Evolutionary conservation across 2,797 vertebrate species (phyloP).

Genomic region (Acanthornis magna): DNA sequence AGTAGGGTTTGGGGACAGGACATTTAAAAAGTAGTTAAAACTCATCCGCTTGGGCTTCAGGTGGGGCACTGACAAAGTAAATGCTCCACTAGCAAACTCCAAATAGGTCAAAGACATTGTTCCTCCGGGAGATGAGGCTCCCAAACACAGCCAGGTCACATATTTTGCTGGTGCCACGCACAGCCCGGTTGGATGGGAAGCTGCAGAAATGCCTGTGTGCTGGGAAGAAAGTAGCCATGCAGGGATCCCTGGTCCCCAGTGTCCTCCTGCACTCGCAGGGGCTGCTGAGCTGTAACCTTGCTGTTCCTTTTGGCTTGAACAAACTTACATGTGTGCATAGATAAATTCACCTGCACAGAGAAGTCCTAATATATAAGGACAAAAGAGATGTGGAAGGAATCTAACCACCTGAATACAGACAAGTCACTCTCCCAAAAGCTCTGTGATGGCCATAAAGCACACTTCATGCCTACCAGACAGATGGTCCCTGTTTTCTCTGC

Average conservation of each 20-base stretch:
- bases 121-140: background rate
- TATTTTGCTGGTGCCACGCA: rapidly evolving
- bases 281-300: background rate
- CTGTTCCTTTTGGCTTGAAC: background rate
- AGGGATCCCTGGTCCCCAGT: background rate
- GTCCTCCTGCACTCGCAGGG: rapidly evolving
- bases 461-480: background rate
- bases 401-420: rapidly evolving
- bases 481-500: background rate
- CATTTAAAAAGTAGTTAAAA: background rate
- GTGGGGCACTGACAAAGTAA: background rate
- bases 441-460: background rate
- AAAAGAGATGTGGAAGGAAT: background rate
- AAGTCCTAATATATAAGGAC: background rate
- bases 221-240: rapidly evolving
- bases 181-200: background rate
- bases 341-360: background rate
- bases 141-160: background rate
- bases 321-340: background rate
- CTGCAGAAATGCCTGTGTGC: background rate
- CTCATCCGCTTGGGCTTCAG: background rate
- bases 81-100: background rate
- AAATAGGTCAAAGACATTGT: background rate
- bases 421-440: background rate
- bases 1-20: background rate